Percentiles rank a stretch among this genome's conserved stretches.
Evolutionary conservation across 2,888 invertebrate genomes (phyloP).

Genomic region (Hartigia nigra): DNA sequence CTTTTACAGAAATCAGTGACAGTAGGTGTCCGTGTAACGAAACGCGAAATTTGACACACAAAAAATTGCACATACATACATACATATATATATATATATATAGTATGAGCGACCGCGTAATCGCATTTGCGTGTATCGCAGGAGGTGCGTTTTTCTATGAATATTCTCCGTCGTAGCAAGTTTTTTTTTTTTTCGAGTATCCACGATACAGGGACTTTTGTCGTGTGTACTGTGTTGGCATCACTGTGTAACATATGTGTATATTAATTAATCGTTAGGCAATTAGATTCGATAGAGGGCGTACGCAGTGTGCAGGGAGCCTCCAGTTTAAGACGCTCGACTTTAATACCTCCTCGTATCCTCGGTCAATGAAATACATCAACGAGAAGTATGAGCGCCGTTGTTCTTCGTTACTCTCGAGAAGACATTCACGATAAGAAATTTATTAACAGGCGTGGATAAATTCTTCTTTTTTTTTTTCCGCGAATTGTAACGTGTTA

Average conservation of each 20-base stretch:
- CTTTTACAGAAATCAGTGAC: background rate
- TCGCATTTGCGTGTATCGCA: background rate
- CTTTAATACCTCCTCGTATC: background rate
- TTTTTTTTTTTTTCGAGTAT: background rate
- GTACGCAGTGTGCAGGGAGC: conserved; percentile 56
- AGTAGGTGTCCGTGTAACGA: background rate
- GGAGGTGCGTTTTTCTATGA: background rate
- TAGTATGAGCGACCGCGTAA: background rate
- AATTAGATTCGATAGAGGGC: conserved; percentile 43
- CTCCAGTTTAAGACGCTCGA: conserved; percentile 40
- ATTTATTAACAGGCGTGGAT: background rate
- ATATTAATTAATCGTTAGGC: conserved; percentile 1
- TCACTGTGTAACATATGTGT: background rate
- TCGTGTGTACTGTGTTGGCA: background rate
- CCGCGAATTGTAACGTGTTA: background rate
- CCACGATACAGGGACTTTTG: background rate
- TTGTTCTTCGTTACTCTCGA: background rate
- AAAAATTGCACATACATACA: background rate
- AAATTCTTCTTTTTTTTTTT: background rate
- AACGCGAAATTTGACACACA: background rate
- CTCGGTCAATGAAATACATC: background rate
- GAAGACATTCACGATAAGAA: background rate
- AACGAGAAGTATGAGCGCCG: background rate
- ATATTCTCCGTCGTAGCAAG: background rate
- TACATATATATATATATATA: background rate